Evolutionary conservation across 2,797 vertebrate genomes (phyloP).

Genomic region (Apodemus agrarius): DNA sequence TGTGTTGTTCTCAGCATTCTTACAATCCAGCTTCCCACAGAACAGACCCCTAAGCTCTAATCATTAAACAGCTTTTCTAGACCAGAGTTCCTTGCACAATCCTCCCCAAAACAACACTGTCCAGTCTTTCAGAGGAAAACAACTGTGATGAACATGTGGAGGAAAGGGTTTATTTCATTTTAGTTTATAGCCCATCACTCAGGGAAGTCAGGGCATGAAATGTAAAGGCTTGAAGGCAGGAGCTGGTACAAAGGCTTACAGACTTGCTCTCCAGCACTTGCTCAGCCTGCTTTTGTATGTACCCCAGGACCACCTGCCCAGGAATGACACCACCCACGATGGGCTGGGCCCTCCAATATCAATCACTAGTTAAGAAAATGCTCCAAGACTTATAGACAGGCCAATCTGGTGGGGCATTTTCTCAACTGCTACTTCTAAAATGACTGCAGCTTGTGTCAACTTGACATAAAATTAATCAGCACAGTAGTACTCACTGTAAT

Average conservation of each 20-base stretch:
- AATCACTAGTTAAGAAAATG: background rate
- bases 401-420: background rate
- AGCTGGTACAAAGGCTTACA: background rate
- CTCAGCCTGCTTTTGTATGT: background rate
- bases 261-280: background rate
- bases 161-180: background rate
- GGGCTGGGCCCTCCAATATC: background rate
- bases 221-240: background rate
- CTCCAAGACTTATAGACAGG: background rate
- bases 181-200: background rate
- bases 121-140: background rate
- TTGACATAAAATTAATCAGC: background rate
- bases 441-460: background rate
- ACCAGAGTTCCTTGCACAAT: background rate
- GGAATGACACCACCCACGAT: background rate
- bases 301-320: background rate
- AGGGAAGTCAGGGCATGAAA: background rate
- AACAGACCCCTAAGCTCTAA: background rate
- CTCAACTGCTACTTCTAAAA: background rate
- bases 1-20: background rate
- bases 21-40: background rate
- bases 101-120: background rate
- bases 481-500: background rate
- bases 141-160: background rate
- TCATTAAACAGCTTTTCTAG: background rate